Percentiles rank a stretch among this genome's conserved stretches.
These are phyloP conservation scores for Hormaphis cornu DNA, from an alignment of 1,140 invertebrate genomes.

Conservation along the genomic window DNA sequence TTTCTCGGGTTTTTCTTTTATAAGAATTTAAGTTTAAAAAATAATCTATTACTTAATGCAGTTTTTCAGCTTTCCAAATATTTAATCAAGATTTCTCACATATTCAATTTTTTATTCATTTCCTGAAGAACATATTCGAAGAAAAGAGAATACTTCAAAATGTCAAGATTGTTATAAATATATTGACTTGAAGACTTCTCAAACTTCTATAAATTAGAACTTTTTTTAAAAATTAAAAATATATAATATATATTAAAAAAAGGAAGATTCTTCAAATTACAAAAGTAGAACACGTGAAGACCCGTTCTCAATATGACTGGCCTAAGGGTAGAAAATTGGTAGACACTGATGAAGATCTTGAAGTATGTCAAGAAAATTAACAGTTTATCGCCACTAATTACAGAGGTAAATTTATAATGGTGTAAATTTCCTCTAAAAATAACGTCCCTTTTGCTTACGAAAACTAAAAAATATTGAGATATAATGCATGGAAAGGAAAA, in stretches of 20 bases:
- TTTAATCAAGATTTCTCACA: constrained; percentile 30
- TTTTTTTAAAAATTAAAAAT: constrained; percentile 1
- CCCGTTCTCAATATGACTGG: constrained; percentile 20
- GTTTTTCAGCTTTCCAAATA: constrained; percentile 31
- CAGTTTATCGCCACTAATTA: constrained; percentile 24
- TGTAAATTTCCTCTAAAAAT: constrained; percentile 32
- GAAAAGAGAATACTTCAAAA: constrained; percentile 23
- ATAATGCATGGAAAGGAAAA: constrained; percentile 3
- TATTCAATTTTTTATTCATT: constrained; percentile 32
- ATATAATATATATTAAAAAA: not conserved
- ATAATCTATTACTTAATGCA: constrained; percentile 30
- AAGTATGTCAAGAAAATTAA: constrained; percentile 30
- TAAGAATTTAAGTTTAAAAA: constrained; percentile 3
- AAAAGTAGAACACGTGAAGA: constrained; percentile 27
- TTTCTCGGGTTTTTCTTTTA: constrained; percentile 23
- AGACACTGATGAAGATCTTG: constrained; percentile 32
- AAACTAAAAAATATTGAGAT: not conserved
- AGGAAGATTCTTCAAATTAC: constrained; percentile 26
- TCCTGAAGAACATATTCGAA: constrained; percentile 31
- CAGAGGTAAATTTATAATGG: constrained; percentile 30
- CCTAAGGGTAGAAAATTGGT: constrained; percentile 24
- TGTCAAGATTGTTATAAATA: constrained; percentile 26
- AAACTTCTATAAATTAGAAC: constrained; percentile 9
- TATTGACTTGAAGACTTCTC: constrained; percentile 31
- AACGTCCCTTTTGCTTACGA: not conserved